phyloP scores from a whole-genome alignment of 2,888 invertebrate species.

The Brassicogethes aeneus region DNA sequence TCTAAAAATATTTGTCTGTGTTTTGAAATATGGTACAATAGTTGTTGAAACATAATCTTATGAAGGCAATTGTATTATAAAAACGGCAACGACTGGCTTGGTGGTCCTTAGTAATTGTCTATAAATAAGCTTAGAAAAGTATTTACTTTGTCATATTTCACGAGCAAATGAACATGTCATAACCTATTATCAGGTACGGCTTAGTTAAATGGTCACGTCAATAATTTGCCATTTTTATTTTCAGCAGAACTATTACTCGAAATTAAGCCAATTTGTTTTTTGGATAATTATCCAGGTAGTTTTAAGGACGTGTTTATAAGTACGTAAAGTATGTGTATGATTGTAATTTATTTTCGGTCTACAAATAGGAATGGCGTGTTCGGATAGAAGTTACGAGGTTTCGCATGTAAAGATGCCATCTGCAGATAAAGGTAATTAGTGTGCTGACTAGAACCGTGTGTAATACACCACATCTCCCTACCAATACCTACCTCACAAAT shows the following conservation, averaged over 20 bases:
- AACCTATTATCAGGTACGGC: conserved; percentile 6
- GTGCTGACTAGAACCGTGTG: conserved; percentile 22
- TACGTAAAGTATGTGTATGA: conserved; percentile 13
- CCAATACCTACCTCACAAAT: too few species aligned
- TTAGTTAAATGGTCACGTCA: background rate
- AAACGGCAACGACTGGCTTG: conserved; percentile 5
- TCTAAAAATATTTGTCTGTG: background rate
- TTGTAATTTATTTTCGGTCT: conserved; percentile 27
- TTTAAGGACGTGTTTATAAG: background rate
- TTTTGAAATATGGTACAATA: background rate
- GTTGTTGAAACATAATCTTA: background rate
- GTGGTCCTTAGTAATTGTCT: conserved; percentile 12
- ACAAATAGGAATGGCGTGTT: conserved; percentile 29
- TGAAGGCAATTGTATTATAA: background rate
- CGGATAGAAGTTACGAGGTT: conserved; percentile 27
- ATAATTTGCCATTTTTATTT: too few species aligned
- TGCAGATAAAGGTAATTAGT: conserved; percentile 29
- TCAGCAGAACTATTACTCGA: too few species aligned
- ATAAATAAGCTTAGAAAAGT: conserved; percentile 11
- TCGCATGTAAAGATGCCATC: conserved; percentile 29
- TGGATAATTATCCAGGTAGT: background rate
- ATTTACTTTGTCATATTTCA: conserved; percentile 15
- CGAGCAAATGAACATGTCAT: conserved; percentile 12
- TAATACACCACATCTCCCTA: conserved; percentile 7
- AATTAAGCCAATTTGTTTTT: background rate